These are phyloP conservation scores for Athalia cordata DNA, from an alignment of 2,888 invertebrate species.

Conservation along the genomic window DNA sequence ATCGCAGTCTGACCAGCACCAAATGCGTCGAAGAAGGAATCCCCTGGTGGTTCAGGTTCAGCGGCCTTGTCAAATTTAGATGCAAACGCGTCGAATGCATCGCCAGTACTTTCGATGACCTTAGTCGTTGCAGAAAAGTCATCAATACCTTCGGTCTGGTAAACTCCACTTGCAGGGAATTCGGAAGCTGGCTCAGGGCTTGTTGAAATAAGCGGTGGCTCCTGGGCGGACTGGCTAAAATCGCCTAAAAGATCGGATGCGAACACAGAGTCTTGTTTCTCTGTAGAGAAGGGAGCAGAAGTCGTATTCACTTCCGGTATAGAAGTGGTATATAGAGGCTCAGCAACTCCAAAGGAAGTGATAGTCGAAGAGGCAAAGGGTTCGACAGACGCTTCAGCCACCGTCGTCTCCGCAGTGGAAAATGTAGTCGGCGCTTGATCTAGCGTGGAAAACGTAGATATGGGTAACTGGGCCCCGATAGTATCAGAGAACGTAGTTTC, in stretches of 20 bases:
- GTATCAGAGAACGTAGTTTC: conserved; percentile 73
- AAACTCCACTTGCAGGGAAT: conserved; percentile 57
- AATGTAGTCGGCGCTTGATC: conserved; percentile 62
- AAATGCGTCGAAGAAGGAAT: conserved; percentile 76
- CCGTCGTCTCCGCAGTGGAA: conserved; percentile 35
- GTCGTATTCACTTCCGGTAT: conserved; percentile 1
- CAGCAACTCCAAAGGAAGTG: conserved; percentile 59
- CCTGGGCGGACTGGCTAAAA: conserved; percentile 46
- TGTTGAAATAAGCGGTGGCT: conserved; percentile 52
- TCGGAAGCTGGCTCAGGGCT: conserved; percentile 64
- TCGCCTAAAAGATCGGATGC: conserved; percentile 57
- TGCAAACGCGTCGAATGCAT: conserved; percentile 91
- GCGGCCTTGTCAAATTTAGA: conserved; percentile 89
- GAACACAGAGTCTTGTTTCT: conserved; percentile 49
- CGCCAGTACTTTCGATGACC: conserved; percentile 70
- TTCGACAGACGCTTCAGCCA: conserved; percentile 61
- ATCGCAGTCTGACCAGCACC: conserved; percentile 69
- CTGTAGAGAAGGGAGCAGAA: conserved; percentile 7
- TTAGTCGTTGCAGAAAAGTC: conserved; percentile 61
- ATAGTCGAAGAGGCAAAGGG: conserved; percentile 63
- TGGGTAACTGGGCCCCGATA: conserved; percentile 44
- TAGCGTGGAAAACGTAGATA: conserved; percentile 42
- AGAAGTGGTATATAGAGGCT: conserved; percentile 26
- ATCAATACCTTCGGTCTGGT: conserved; percentile 59
- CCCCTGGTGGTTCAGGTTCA: conserved; percentile 73